Base-by-base conservation (phyloP, 1,140 invertebrate species). In the Brachionus manjavacas region DNA sequence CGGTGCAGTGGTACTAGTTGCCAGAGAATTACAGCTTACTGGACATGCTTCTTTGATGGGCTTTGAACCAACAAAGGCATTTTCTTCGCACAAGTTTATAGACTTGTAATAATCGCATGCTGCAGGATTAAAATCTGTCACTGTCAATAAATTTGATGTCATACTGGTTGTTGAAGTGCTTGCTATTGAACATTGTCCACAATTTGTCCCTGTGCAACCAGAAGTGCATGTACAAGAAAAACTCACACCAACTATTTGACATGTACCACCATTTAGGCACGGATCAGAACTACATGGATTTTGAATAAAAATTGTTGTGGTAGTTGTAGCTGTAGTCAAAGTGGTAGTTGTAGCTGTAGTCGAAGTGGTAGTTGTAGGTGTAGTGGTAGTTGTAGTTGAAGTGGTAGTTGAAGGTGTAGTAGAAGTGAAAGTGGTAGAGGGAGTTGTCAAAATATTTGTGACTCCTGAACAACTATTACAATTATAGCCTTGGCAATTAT, bases 11-110 rank as follows among this genome's bases (percentile, higher is more conserved):
- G 68, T 35, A 4, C 25, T 72, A 7, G 31, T 41, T 72, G 8
- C 12, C n/a, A n/a, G 2, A 20, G 28, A 20, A 72, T 72, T 41
- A 20, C 68, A 72, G n/a, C 14, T 39, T 20, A 72, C 7, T 72
- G 68, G 68, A 20, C 68, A 72, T 20, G 68, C 68, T 39, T 72
- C 68, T 72, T 72, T 72, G 4, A 72, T 41, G 7, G 35, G 68
- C 6, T n/a, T 41, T 39, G 16, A 39, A 72, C 35, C 35, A 39
- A 72, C 23, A 72, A 20, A 72, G 7, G 68, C 31, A 39, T 72
- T 41, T 41, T 6, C n/a, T n/a, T 72, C 2, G 31, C 68, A 72
- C 16, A 72, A 41, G 41, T 41, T 41, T 39, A 16, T n/a, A 39
- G 68, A 20, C 20, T 41, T 72, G 35, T 72, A 72, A 16, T 41